Conservation (phyloP, 2,888 invertebrate genomes). For the Hirtodrosophila histrioides region DNA sequence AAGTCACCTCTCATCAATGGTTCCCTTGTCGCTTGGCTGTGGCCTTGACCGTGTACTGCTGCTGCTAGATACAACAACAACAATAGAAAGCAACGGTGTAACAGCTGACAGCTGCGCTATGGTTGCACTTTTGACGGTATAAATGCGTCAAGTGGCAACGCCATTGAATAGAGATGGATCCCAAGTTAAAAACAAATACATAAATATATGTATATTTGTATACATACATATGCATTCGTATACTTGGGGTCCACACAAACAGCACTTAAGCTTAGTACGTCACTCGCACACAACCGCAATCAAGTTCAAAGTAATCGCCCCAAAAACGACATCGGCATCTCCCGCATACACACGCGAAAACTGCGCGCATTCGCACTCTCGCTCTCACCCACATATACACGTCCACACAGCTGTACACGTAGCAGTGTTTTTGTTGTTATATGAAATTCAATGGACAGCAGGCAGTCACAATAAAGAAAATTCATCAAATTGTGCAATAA, state of each 20-base stretch:
- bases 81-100: conserved; percentile 51
- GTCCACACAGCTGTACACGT: conserved; percentile 70
- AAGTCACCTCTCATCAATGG: conserved; percentile 31
- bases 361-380: conserved; percentile 68
- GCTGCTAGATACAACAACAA: conserved; percentile 29
- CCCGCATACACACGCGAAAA: conserved; percentile 38
- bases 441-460: conserved; percentile 37
- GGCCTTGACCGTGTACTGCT: conserved; percentile 60
- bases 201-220: conserved; percentile 3
- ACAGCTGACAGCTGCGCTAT: conserved; percentile 68
- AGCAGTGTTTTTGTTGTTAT: conserved; percentile 61
- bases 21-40: conserved; percentile 35
- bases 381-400: conserved; percentile 38
- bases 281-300: conserved; percentile 44
- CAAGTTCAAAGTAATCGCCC: conserved; percentile 69
- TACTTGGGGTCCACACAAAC: conserved; percentile 28
- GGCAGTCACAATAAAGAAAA: conserved; percentile 22
- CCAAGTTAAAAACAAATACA: conserved; percentile 24
- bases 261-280: conserved; percentile 50
- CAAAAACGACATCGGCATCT: conserved; percentile 50
- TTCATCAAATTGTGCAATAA: conserved; percentile 63
- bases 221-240: too few species aligned
- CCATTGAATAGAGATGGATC: conserved; percentile 36
- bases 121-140: conserved; percentile 45
- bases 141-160: conserved; percentile 56